Base-by-base conservation (phyloP, 2,888 invertebrate genomes). In the Coelinius sp. region DNA sequence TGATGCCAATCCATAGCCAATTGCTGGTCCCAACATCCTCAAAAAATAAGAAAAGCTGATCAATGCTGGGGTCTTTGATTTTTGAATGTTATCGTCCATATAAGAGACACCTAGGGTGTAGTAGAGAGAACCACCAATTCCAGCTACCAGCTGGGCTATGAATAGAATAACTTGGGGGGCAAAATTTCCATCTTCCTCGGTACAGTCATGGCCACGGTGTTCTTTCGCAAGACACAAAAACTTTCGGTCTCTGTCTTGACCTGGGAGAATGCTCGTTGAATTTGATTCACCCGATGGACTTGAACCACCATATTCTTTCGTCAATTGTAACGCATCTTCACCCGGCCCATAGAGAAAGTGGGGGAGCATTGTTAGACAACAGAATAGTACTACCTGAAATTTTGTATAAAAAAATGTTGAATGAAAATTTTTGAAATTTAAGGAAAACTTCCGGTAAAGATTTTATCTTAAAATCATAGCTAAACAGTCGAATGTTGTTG, bases 71-170 rank as follows among this genome's bases (percentile, higher is more conserved):
- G 93, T 93, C 82, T 92, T 93, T 2, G 93, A 92, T 82, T 92
- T 92, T 80, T 92, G 92, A n/a, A 93, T 92, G 80, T 93, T 94
- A 81, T 94, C 94, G 82, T 94, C 94, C 92, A 94, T 92, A 82
- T 94, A 94, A 1, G 93, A 90, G 0, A 93, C 91, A 2, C 93
- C 93, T 12, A 94, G 88, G 0, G 92, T 92, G 80, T 92, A 92
- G 82, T 92, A 93, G 0, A 93, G 86, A 0, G 92, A 91, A 38
- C 92, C 92, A 22, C 93, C 93, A 49, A 93, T 90, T 1, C 93
- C 93, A 1, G 93, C 92, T 52, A 94, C 91, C 70, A 93, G 90
- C 83, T 93, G 93, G 0, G 93, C 93, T 6, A 90, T 81, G 80
- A 93, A 92, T 10, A 94, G 88, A 31, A 93, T 89, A 20, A 91